A percentile compares a stretch with the other conserved stretches of the same genome.
phyloP scores from a whole-genome alignment of 1,140 invertebrate genomes.

The Zaprionus capensis region DNA sequence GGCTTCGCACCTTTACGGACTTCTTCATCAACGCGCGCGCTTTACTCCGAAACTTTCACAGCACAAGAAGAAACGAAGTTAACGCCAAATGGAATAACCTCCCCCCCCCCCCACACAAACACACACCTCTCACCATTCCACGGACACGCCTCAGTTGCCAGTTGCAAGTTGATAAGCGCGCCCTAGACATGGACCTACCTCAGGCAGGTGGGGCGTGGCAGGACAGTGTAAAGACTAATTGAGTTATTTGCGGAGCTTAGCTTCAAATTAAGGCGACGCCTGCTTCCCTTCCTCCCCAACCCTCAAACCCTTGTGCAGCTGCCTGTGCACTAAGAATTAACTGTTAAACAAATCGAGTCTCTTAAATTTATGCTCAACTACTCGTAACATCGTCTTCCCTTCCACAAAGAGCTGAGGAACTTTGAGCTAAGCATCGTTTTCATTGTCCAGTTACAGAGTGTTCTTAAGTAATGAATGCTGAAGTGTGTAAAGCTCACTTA shows the following conservation, averaged over 20 bases:
- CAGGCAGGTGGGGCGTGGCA: slow-evolving; percentile 26
- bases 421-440: background rate
- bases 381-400: background rate
- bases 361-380: slow-evolving; percentile 13
- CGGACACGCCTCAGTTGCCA: background rate
- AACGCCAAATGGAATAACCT: slow-evolving; percentile 37
- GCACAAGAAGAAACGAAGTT: slow-evolving; percentile 54
- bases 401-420: background rate
- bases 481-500: no score
- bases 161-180: slow-evolving; percentile 16
- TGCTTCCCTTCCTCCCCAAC: background rate
- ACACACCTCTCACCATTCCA: background rate
- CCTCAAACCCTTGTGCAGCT: background rate
- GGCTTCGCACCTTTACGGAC: slow-evolving; percentile 67
- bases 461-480: no score
- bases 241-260: slow-evolving; percentile 72
- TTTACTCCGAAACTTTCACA: slow-evolving; percentile 41
- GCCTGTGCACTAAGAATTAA: slow-evolving; percentile 40
- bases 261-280: slow-evolving; percentile 41
- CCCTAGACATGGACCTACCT: slow-evolving; percentile 3
- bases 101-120: no score
- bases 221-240: slow-evolving; percentile 54
- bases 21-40: slow-evolving; percentile 76
- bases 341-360: slow-evolving; percentile 38
- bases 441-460: no score